Percentiles rank a stretch among this genome's conserved stretches.
These are phyloP conservation scores for Lonchura striata DNA, from an alignment of 2,113 vertebrate species.

Conservation along the genomic window DNA sequence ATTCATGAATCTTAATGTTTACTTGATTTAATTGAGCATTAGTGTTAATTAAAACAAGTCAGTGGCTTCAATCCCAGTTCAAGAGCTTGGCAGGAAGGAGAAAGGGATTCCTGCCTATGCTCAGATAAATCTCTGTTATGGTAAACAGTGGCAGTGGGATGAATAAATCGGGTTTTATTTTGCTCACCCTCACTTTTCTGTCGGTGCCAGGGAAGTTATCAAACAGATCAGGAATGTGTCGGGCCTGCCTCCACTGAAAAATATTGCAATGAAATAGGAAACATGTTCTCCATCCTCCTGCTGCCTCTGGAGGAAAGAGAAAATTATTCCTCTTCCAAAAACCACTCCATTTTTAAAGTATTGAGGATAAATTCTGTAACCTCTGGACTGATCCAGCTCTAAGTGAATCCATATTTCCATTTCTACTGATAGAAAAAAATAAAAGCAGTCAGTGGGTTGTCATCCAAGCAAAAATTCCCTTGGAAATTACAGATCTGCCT, in stretches of 20 bases:
- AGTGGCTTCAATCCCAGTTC: background rate
- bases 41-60: constrained; percentile 5
- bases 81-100: background rate
- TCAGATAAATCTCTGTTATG: background rate
- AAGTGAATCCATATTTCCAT: background rate
- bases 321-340: background rate
- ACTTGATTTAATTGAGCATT: background rate
- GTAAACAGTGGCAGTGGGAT: background rate
- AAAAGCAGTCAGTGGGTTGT: background rate
- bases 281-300: background rate
- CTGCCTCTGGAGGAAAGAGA: background rate
- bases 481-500: background rate
- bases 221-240: background rate
- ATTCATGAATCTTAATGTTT: background rate
- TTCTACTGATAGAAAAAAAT: background rate
- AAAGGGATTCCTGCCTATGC: background rate
- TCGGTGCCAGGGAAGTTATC: no score
- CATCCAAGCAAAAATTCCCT: background rate
- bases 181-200: background rate
- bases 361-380: background rate
- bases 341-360: background rate
- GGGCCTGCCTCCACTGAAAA: background rate
- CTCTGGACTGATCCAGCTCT: background rate
- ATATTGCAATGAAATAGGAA: background rate
- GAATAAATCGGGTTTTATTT: background rate